Base-by-base conservation (phyloP, 2,113 vertebrate genomes). In the Pampusana beccarii region DNA sequence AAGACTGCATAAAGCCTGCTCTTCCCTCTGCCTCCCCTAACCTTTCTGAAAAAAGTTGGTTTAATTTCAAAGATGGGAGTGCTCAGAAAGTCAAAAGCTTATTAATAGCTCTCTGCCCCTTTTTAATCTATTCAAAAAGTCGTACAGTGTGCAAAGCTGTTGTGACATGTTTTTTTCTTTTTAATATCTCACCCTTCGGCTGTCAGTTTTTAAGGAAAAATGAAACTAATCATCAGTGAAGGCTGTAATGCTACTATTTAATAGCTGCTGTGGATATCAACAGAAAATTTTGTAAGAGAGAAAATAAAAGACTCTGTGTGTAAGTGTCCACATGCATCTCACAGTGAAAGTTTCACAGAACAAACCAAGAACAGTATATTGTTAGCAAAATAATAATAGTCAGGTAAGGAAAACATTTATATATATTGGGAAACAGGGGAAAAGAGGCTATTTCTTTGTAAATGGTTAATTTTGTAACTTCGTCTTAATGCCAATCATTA, bases 21-120 rank as follows among this genome's bases (percentile, higher is more conserved):
- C 53, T 64, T 46, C 16, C 8, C 44, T 28, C 40, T 79, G 60
- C 25, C 46, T 77, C 11, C 31, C 44, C 40, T 56, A 36, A 2
- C 16, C 15, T 9, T 42, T 48, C 44, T 24, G 25, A 53, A 58
- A 62, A 78, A 44, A 58, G 46, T 29, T 24, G 86, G 33, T 80
- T 71, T 77, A 18, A 18, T 53, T 90, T 56, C 83, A 77, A 75
- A 73, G 62, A 50, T 79, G 85, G 57, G 85, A 75, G 73, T 40
- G 82, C 56, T 90, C 44, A 82, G 61, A 44, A 92, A 88, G 57
- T 85, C 74, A 86, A 82, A 88, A 64, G 85, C 71, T 88, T 96
- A 92, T 96, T 93, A 97, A 95, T 83, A 93, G 71, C 58, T 36
- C 94, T n/a, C 79, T 53, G 90, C 57, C 57, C 77, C 85, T 81